Conservation (phyloP, 2,888 invertebrate genomes). For the Pollenia angustigena region DNA sequence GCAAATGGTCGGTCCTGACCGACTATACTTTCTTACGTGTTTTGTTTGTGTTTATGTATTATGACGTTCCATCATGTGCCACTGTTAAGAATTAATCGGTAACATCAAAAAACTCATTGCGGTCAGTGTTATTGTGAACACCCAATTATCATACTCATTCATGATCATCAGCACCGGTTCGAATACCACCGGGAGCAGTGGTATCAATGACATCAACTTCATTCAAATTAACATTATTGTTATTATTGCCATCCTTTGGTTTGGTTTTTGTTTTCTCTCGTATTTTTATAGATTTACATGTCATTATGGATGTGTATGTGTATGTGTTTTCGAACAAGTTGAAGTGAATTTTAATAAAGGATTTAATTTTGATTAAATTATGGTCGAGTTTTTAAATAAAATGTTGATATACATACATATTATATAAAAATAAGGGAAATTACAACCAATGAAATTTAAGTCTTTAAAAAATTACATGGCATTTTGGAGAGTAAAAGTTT, state of each 20-base stretch:
- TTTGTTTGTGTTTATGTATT: conserved; percentile 42
- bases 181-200: conserved; percentile 27
- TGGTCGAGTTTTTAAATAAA: neutral
- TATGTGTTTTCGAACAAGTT: neutral
- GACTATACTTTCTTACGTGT: neutral
- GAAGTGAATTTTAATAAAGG: conserved; percentile 23
- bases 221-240: conserved; percentile 43
- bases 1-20: no score
- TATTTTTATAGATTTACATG: neutral
- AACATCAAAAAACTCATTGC: conserved; percentile 73
- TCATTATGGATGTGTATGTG: neutral
- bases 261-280: conserved; percentile 16
- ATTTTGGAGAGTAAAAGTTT: no score
- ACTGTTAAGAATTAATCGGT: conserved; percentile 72
- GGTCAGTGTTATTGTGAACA: conserved; percentile 71
- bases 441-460: no score
- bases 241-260: conserved; percentile 42
- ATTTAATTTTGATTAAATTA: neutral
- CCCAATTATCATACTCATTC: conserved; percentile 68
- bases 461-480: no score
- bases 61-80: conserved; percentile 69
- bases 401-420: neutral
- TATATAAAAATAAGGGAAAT: no score
- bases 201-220: conserved; percentile 41
- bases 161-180: neutral